Evolutionary conservation across 2,113 vertebrate genomes (phyloP), one percentile per base, ranked within the genome.

Genomic region (Macquaria ambigua): DNA sequence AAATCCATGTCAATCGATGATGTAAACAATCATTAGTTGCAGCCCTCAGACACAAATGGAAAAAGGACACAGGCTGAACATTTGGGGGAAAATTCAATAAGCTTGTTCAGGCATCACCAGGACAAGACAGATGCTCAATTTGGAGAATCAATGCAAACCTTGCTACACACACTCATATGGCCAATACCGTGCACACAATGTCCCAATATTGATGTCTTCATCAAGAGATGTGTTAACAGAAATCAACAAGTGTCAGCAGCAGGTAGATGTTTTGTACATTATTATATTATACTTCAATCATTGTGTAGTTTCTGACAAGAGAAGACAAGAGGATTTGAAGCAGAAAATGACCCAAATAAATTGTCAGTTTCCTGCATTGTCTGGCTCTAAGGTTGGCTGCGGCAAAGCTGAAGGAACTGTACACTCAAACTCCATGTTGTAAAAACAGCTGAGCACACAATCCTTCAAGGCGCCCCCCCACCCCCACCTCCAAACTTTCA

Each of bases 401-500:
- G 25, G 25, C 55, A 63, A 18, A 1, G 6, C 31, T 55, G 34
- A 39, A 79, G 37, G 41, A 87, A 81, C 56, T 34, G 63, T 14
- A 58, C 62, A 48, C 77, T 79, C 9, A 4, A 28, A 46, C 73
- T 21, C 66, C 83, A 87, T 82, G 75, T 66, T 77, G 52, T 14
- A 70, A 39, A 81, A 82, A 77, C 83, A 85, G 89, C 81, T 84
- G 85, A 89, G 59, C 61, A 70, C 46, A 58, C 64, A 72, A 6
- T 58, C 67, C 75, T 66, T 67, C 11, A 58, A 74, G 61, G 5
- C 23, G 0, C 14, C n/a, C 34, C 28, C 21, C 16, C 41, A 37
- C 34, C 28, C 21, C 16, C 41, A 37, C 63, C 62, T 55, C 79
- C 37, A 55, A 31, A 68, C 20, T 46, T 67, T 66, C 61, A 43